Conservation (phyloP, 2,797 vertebrate species). For the Anas acuta region DNA sequence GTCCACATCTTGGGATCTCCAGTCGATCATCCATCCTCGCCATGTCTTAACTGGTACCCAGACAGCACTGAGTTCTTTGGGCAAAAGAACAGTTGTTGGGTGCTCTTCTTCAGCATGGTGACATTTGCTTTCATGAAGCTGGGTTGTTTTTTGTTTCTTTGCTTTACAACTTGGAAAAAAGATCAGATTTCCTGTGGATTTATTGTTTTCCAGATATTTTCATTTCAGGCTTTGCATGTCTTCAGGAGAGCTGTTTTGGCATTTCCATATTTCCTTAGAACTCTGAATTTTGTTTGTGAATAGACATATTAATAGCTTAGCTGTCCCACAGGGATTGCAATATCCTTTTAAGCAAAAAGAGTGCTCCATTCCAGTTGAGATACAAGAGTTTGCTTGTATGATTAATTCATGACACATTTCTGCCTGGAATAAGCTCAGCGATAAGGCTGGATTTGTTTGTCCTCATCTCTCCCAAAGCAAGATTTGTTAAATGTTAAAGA, state of each 20-base stretch:
- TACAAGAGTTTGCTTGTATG: constrained; percentile 40
- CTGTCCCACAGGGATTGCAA: not conserved
- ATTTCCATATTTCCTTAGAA: constrained; percentile 27
- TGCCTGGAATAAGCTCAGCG: constrained; percentile 22
- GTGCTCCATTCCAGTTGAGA: constrained; percentile 33
- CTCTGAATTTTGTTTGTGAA: not conserved
- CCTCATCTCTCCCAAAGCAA: constrained; percentile 32
- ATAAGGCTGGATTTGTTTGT: constrained; percentile 9
- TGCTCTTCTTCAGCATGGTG: not conserved
- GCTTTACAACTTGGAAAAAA: constrained; percentile 41
- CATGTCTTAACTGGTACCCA: not conserved
- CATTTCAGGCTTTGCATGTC: constrained; percentile 26
- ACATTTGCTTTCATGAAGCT: not conserved
- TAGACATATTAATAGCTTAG: constrained; percentile 26
- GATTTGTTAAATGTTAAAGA: constrained; percentile 53
- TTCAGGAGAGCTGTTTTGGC: constrained; percentile 12
- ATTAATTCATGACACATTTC: constrained; percentile 59
- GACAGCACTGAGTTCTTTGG: not conserved
- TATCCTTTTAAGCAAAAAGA: constrained; percentile 29
- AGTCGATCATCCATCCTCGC: not conserved
- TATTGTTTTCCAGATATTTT: constrained; percentile 51
- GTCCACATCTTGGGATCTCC: not conserved
- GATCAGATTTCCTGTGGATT: constrained; percentile 1
- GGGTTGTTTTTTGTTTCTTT: not conserved
- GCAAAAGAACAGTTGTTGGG: not conserved